Evolutionary conservation across 1,140 invertebrate species (phyloP).

Genomic region (Drosophila kurseongensis): DNA sequence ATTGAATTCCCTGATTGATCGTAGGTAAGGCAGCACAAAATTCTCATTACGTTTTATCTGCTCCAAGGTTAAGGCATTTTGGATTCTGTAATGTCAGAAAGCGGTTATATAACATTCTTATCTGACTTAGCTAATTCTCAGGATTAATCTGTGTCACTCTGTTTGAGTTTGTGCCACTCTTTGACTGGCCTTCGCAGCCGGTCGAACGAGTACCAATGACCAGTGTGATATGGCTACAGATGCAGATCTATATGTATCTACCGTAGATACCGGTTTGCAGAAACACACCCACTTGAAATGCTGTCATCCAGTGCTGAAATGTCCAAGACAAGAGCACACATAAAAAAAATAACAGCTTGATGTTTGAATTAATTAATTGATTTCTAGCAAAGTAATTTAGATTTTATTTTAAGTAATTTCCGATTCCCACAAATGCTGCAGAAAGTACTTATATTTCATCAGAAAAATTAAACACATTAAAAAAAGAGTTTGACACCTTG

Average conservation of each 20-base stretch:
- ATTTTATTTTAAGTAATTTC: too few relatives aligned
- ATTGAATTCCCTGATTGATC: neutral
- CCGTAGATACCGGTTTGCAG: constrained; percentile 43
- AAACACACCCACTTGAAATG: constrained; percentile 51
- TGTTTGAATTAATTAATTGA: too few relatives aligned
- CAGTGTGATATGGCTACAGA: constrained; percentile 14
- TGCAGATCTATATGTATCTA: constrained; percentile 12
- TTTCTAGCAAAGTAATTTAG: too few relatives aligned
- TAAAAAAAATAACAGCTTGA: neutral
- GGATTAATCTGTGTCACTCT: constrained; percentile 36
- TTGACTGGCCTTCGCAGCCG: constrained; percentile 32
- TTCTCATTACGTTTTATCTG: neutral
- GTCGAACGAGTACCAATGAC: constrained; percentile 34
- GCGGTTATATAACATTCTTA: constrained; percentile 21
- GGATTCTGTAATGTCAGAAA: constrained; percentile 11
- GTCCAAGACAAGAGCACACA: constrained; percentile 10
- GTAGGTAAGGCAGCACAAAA: neutral
- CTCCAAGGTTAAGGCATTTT: constrained; percentile 18
- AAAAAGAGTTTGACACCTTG: too few relatives aligned
- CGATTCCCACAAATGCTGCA: too few relatives aligned
- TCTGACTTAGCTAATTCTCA: neutral
- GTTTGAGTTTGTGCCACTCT: constrained; percentile 7
- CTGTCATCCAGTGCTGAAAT: constrained; percentile 23
- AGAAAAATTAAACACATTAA: too few relatives aligned
- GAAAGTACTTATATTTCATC: too few relatives aligned